Percentiles rank a stretch among this genome's conserved stretches.
These are phyloP conservation scores for Lateolabrax maculatus DNA, from an alignment of 2,797 vertebrate genomes.

Conservation along the genomic window DNA sequence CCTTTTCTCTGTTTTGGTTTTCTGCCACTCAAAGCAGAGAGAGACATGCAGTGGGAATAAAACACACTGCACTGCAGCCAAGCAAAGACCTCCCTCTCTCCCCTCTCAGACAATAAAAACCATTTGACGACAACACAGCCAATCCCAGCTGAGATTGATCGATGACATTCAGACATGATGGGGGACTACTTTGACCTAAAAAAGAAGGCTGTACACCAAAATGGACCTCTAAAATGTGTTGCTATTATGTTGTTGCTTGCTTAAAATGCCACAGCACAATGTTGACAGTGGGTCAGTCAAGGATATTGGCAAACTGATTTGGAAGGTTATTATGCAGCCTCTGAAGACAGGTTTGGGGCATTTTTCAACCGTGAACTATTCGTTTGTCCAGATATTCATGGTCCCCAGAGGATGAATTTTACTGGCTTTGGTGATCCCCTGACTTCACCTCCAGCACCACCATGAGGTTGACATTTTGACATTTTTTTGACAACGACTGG, in stretches of 20 bases:
- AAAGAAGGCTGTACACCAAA: constrained; percentile 3
- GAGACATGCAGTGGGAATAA: constrained; percentile 34
- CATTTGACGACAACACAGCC: constrained; percentile 41
- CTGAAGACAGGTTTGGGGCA: background rate
- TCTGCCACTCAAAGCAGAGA: constrained; percentile 25
- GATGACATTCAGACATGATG: constrained; percentile 44
- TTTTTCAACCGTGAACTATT: background rate
- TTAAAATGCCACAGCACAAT: constrained; percentile 8
- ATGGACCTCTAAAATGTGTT: constrained; percentile 5
- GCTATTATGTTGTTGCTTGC: background rate
- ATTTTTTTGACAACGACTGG: background rate
- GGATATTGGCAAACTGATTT: background rate
- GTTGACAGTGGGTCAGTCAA: constrained; percentile 2
- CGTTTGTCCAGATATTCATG: background rate
- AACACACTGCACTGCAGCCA: constrained; percentile 18
- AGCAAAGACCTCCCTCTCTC: constrained; percentile 15
- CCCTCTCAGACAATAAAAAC: constrained; percentile 34
- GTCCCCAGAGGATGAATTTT: background rate
- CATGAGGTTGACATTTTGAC: background rate
- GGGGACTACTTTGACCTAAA: constrained; percentile 19
- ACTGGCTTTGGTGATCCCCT: background rate
- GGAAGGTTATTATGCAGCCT: background rate
- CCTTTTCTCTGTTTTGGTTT: constrained; percentile 22
- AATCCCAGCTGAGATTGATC: constrained; percentile 36
- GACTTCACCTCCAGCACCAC: background rate